phyloP scores from a whole-genome alignment of 2,888 invertebrate species.

The Perizoma flavofasciatum region DNA sequence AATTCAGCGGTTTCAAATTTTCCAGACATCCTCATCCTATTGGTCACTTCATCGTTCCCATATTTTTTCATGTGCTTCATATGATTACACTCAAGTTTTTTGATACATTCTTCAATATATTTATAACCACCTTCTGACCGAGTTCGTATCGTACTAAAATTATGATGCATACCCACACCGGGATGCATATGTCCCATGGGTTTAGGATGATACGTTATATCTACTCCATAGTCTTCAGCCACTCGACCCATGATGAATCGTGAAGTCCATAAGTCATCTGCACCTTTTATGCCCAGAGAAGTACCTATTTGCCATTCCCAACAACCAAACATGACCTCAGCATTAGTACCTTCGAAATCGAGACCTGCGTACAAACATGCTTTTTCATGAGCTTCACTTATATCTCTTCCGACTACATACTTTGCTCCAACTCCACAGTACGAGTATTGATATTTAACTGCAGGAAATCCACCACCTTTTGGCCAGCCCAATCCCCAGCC shows the following conservation, averaged over 20 bases:
- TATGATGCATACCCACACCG: slow-evolving; percentile 94
- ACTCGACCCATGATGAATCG: slow-evolving; percentile 92
- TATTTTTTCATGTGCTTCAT: slow-evolving; percentile 95
- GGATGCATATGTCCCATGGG: slow-evolving; percentile 93
- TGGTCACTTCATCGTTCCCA: slow-evolving; percentile 95
- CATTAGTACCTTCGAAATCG: slow-evolving; percentile 96
- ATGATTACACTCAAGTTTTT: slow-evolving; percentile 94
- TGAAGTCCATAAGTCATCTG: slow-evolving; percentile 94
- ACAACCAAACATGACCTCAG: slow-evolving; percentile 98
- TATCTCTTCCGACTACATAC: slow-evolving; percentile 95
- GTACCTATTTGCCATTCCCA: slow-evolving; percentile 97
- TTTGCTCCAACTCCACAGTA: slow-evolving; percentile 98
- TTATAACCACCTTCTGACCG: slow-evolving; percentile 89
- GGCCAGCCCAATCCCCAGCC: slow-evolving; percentile 97
- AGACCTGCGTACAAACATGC: slow-evolving; percentile 97
- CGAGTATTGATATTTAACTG: slow-evolving; percentile 92
- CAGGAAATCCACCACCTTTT: slow-evolving; percentile 94
- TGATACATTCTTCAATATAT: slow-evolving; percentile 94
- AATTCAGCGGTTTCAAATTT: slow-evolving; percentile 97
- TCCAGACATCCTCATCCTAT: slow-evolving; percentile 96
- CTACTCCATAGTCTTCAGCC: slow-evolving; percentile 93
- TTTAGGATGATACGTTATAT: slow-evolving; percentile 88
- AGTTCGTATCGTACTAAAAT: slow-evolving; percentile 95
- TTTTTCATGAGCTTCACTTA: slow-evolving; percentile 92
- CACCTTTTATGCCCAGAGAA: slow-evolving; percentile 90